Evolutionary conservation across 2,888 invertebrate species (phyloP).

Genomic region (Orthosia gracilis): DNA sequence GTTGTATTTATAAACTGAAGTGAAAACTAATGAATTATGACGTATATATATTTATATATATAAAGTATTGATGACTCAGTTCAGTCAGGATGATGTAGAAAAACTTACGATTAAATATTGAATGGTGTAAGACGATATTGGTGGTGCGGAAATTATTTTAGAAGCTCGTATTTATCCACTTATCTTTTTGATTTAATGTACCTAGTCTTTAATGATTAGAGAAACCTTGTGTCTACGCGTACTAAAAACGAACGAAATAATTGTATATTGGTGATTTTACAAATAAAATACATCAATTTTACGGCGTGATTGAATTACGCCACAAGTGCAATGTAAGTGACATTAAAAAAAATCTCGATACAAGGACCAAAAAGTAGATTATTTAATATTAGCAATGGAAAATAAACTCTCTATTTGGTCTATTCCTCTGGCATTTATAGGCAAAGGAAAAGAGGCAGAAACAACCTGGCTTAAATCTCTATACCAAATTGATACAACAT

Average conservation of each 20-base stretch:
- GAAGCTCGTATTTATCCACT: no score
- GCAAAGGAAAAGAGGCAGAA: background rate
- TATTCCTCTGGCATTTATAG: background rate
- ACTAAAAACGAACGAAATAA: background rate
- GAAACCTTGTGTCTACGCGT: background rate
- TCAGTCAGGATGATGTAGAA: conserved; percentile 19
- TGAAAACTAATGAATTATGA: conserved; percentile 66
- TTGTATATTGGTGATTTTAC: background rate
- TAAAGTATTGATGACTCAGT: conserved; percentile 63
- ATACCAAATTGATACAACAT: background rate
- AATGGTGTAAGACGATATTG: conserved; percentile 26
- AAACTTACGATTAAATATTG: conserved; percentile 24
- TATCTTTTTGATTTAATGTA: background rate
- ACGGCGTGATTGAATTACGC: no score
- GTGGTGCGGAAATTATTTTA: conserved; percentile 5
- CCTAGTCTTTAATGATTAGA: background rate
- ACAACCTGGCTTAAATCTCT: background rate
- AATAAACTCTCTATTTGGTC: background rate
- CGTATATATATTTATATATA: no score
- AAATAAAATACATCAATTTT: background rate
- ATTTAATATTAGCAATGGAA: background rate
- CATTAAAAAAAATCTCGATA: no score
- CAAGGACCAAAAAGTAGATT: background rate
- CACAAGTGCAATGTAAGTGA: background rate
- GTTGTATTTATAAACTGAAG: conserved; percentile 67